These are phyloP conservation scores for Cydia strobilella DNA, from an alignment of 1,140 invertebrate species.

Conservation along the genomic window DNA sequence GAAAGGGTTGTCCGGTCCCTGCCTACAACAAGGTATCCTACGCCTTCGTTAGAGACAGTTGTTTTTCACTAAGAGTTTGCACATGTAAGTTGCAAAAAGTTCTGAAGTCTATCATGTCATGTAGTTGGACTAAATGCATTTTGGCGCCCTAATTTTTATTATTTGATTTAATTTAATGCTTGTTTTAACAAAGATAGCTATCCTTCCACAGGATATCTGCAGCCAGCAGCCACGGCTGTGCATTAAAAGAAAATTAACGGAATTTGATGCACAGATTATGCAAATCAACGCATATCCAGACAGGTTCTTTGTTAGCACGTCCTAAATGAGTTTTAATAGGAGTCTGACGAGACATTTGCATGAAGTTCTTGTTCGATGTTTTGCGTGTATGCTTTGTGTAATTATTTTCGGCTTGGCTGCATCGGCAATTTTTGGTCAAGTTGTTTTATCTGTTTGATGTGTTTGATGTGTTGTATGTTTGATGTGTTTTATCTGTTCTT, in stretches of 20 bases:
- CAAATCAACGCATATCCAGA: slow-evolving; percentile 66
- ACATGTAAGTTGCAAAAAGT: too few species aligned
- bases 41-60: too few species aligned
- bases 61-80: too few species aligned
- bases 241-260: slow-evolving; percentile 76
- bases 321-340: slow-evolving; percentile 60
- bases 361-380: slow-evolving; percentile 42
- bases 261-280: slow-evolving; percentile 75
- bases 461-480: too few species aligned
- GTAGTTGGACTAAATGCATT: too few species aligned
- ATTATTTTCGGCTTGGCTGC: neutral
- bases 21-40: too few species aligned
- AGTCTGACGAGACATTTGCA: slow-evolving; percentile 39
- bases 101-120: too few species aligned
- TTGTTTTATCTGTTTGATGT: too few species aligned
- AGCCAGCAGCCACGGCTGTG: slow-evolving; percentile 40
- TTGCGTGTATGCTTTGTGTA: slow-evolving; percentile 34
- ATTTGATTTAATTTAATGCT: neutral
- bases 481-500: too few species aligned
- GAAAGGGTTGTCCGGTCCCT: too few species aligned
- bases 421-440: neutral
- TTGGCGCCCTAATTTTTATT: too few species aligned
- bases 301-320: slow-evolving; percentile 63
- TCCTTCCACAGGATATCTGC: slow-evolving; percentile 4
- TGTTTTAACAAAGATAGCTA: neutral